Base-by-base conservation (phyloP, 2,113 vertebrate genomes). In the Lanius collurio region DNA sequence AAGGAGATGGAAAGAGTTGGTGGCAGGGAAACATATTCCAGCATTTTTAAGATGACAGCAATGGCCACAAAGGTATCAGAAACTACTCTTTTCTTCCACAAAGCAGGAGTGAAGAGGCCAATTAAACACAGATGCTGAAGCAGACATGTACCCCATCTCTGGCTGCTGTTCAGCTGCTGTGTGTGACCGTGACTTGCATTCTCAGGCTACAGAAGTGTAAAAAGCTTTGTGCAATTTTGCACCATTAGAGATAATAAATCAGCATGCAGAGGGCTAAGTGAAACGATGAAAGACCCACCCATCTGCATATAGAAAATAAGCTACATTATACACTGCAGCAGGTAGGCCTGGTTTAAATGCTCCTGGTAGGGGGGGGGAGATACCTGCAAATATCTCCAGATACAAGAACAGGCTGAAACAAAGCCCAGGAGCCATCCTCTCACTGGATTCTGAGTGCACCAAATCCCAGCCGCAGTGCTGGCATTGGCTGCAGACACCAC, bases 221-320 rank as follows among this genome's bases (percentile, higher is more conserved):
- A 85, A 83, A 86, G 90, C 92, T 92, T 92, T 70, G 56, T 81
- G 68, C 33, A 69, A 39, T 77, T 96, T 52, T 77, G 64, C 27
- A 74, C 35, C 82, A 77, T 79, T 95, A 88, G 82, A 67, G 39
- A 86, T 18, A 50, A 96, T 70, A 90, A 93, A 90, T 76, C 90
- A 93, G 82, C 3, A 10, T 28, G 55, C 42, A 62, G 67, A 76
- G 47, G 59, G 53, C 87, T 59, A 50, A 77, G 35, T 28, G 85
- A 76, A 90, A 88, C 16, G 18, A 78, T 44, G 9, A 3, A 91
- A 78, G 24, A 92, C 39, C 33, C 50, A 56, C 59, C 27, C 42
- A 59, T 28, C 18, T 44, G 79, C 59, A 31, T 2, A 11, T 2
- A 60, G 42, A 41, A 83, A 85, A 83, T 6, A 8, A 35, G 42